Conservation (phyloP, 2,888 invertebrate species). For the Ferdinandea cuprea region DNA sequence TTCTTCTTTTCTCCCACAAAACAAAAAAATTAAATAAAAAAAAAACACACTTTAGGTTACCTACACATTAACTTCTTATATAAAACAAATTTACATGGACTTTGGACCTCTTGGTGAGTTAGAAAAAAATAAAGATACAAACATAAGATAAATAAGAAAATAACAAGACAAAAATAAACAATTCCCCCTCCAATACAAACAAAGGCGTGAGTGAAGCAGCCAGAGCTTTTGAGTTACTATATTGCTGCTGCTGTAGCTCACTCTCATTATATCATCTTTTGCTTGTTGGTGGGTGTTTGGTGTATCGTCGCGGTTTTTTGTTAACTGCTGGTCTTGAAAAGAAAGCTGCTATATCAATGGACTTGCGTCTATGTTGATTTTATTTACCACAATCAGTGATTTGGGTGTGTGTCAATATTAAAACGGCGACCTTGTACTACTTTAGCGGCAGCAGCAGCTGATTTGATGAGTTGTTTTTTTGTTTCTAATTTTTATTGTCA, state of each 20-base stretch:
- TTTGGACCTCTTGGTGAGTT: conserved; percentile 35
- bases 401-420: conserved; percentile 4
- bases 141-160: conserved; percentile 11
- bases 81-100: conserved; percentile 25
- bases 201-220: not conserved
- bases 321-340: conserved; percentile 51
- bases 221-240: conserved; percentile 38
- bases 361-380: conserved; percentile 21
- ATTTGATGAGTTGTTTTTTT: conserved; percentile 19
- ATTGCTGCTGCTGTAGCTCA: conserved; percentile 11
- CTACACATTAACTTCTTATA: conserved; percentile 12
- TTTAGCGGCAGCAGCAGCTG: conserved; percentile 32
- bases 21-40: conserved; percentile 1
- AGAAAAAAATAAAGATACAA: conserved; percentile 20
- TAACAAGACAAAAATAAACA: conserved; percentile 41
- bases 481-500: not conserved
- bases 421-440: conserved; percentile 58
- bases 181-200: conserved; percentile 3
- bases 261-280: not conserved
- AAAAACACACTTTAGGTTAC: not conserved
- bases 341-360: conserved; percentile 19
- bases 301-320: not conserved
- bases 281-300: not conserved
- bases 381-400: conserved; percentile 20
- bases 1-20: conserved; percentile 1